phyloP scores from a whole-genome alignment of 1,140 invertebrate species.

The Orius laevigatus region DNA sequence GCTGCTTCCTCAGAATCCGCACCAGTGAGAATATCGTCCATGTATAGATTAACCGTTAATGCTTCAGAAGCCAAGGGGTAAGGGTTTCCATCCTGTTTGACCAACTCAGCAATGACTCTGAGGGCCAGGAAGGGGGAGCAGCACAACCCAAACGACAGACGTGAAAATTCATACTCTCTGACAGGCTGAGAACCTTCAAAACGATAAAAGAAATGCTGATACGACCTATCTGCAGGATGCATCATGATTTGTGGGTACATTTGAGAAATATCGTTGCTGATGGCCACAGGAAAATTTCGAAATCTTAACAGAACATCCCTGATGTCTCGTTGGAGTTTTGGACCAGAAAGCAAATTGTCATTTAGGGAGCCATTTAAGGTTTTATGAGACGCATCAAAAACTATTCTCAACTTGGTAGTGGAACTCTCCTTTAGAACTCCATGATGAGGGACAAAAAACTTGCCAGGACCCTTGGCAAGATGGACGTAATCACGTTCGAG shows the following conservation, averaged over 20 bases:
- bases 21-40: constrained; percentile 29
- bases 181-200: not conserved
- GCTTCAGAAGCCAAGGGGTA: constrained; percentile 20
- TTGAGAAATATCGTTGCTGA: constrained; percentile 28
- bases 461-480: not conserved
- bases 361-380: constrained; percentile 26
- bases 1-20: constrained; percentile 16
- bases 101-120: constrained; percentile 22
- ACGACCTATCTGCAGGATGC: constrained; percentile 2
- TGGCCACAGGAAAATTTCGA: constrained; percentile 17
- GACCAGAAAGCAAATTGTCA: constrained; percentile 25
- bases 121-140: constrained; percentile 25
- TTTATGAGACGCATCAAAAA: not conserved
- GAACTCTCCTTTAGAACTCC: not conserved
- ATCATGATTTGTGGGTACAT: constrained; percentile 27
- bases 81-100: constrained; percentile 18
- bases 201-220: constrained; percentile 20
- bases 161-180: constrained; percentile 21
- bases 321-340: constrained; percentile 28
- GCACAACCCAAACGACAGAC: constrained; percentile 25
- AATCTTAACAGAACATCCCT: not conserved
- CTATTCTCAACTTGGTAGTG: constrained; percentile 3
- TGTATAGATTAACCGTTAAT: constrained; percentile 27
- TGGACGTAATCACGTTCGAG: not conserved
- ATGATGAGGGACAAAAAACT: not conserved